Base-by-base conservation (phyloP, 2,113 vertebrate genomes). In the Dipodomys spectabilis region DNA sequence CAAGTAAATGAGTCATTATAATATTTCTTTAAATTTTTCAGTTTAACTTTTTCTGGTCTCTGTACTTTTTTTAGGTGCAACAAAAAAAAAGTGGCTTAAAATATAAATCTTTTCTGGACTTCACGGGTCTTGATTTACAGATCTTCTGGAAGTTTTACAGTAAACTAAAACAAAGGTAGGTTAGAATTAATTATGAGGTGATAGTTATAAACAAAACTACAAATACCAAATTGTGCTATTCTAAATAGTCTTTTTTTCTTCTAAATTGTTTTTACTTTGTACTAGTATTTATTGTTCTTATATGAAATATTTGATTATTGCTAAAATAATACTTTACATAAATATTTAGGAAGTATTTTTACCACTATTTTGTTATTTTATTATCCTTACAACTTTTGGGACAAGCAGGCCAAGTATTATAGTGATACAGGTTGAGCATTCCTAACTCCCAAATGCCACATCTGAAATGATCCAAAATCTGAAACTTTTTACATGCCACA, bases 61-160 rank as follows among this genome's bases (percentile, higher is more conserved):
- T 96, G 84, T 89, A 45, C 75, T 95, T 95, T 96, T 49, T 96
- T 95, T 86, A 98, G 98, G 98, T 97, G 94, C 97, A 98, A 44
- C 98, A 99, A 98, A 99, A 99, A 94, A 98, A 98, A 95, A 98
- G 98, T 96, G 97, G 98, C 86, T 98, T 99, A 86, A 99, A 99
- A 96, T 98, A 98, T 97, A 99, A 98, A 96, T 98, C 98, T 81
- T 98, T 99, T 93, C 98, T 99, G 97, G 99, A 99, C 97, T 99
- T 99, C 86, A 96, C 97, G 75, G 99, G 98, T 90, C 98, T 99
- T 87, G 98, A 98, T 96, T 97, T 99, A 90, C 97, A 98, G 90
- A 98, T 99, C 80, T 99, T 99, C 97, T 99, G 99, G 99, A 98
- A 97, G 96, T 99, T 99, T 98, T 99, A 99, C 97, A 99, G 95